Conservation (phyloP, 1,140 invertebrate genomes). For the Drosophila fuyamai region DNA sequence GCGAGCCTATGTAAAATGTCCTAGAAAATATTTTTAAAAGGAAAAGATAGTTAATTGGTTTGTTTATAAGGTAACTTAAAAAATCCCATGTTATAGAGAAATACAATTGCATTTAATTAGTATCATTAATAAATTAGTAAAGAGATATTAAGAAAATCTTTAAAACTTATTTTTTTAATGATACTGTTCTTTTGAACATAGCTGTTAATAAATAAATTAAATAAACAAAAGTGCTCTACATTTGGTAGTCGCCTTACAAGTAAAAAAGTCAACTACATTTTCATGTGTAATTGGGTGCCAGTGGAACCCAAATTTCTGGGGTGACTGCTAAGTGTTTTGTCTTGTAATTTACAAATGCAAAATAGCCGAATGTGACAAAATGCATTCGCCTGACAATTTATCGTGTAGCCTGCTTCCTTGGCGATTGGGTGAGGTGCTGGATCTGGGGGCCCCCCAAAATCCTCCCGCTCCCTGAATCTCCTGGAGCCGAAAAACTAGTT, state of each 20-base stretch:
- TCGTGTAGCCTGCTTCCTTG: conserved; percentile 64
- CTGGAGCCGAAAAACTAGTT: conserved; percentile 62
- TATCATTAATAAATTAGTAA: too few species aligned
- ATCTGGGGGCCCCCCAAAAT: conserved; percentile 1
- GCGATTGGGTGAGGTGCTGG: conserved; percentile 27
- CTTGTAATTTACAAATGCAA: conserved; percentile 78
- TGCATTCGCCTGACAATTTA: conserved; percentile 73
- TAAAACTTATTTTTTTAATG: background rate
- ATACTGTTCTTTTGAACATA: background rate
- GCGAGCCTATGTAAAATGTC: too few species aligned
- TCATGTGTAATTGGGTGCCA: conserved; percentile 48
- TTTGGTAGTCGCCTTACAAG: conserved; percentile 12
- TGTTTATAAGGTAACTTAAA: too few species aligned
- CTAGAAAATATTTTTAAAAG: too few species aligned
- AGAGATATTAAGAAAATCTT: too few species aligned
- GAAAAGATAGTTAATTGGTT: too few species aligned
- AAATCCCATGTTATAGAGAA: too few species aligned
- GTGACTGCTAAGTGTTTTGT: conserved; percentile 75
- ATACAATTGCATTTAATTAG: too few species aligned
- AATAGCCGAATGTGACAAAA: conserved; percentile 74
- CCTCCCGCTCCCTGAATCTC: conserved; percentile 35
- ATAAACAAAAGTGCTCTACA: conserved; percentile 16
- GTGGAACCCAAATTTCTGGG: conserved; percentile 30
- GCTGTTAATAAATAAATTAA: conserved; percentile 14
- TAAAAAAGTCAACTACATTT: conserved; percentile 43